Conservation (phyloP, 2,797 vertebrate species). For the Myotis myotis region DNA sequence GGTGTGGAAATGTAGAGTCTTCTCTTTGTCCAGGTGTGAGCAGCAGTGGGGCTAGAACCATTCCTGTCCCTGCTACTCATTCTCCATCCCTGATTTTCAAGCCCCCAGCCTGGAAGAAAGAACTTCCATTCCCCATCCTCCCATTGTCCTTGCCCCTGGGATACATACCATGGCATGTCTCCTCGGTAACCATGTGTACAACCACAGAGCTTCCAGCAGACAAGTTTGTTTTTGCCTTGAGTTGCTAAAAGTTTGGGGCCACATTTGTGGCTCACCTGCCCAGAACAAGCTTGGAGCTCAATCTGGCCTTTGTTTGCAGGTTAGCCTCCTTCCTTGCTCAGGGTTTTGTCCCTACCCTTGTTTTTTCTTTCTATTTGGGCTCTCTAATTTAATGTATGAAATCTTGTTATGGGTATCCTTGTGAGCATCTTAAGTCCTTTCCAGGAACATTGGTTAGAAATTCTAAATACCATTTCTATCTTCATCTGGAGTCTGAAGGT, state of each 20-base stretch:
- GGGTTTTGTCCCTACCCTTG: not conserved
- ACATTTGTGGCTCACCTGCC: not conserved
- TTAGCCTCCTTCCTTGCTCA: not conserved
- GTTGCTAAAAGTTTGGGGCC: not conserved
- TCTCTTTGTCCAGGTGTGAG: not conserved
- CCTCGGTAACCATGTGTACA: not conserved
- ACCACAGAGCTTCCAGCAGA: not conserved
- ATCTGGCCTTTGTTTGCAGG: not conserved
- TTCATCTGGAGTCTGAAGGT: slow-evolving; percentile 75
- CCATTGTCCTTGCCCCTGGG: not conserved
- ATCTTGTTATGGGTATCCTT: slow-evolving; percentile 72
- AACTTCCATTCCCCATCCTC: rapidly evolving
- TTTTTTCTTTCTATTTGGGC: slow-evolving; percentile 59
- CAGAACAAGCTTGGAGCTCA: not conserved
- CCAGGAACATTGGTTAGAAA: slow-evolving; percentile 69
- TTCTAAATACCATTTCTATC: slow-evolving; percentile 77
- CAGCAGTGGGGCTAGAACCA: not conserved
- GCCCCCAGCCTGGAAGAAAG: not conserved
- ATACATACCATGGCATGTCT: not conserved
- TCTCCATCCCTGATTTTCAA: not conserved
- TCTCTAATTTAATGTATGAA: slow-evolving; percentile 71
- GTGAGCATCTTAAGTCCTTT: slow-evolving; percentile 75
- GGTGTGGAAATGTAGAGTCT: rapidly evolving
- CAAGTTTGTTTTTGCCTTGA: not conserved
- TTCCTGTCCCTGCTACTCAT: not conserved